Evolutionary conservation across 2,888 invertebrate species (phyloP), one percentile per base, ranked within the genome.

Genomic region (Bembecia ichneumoniformis): DNA sequence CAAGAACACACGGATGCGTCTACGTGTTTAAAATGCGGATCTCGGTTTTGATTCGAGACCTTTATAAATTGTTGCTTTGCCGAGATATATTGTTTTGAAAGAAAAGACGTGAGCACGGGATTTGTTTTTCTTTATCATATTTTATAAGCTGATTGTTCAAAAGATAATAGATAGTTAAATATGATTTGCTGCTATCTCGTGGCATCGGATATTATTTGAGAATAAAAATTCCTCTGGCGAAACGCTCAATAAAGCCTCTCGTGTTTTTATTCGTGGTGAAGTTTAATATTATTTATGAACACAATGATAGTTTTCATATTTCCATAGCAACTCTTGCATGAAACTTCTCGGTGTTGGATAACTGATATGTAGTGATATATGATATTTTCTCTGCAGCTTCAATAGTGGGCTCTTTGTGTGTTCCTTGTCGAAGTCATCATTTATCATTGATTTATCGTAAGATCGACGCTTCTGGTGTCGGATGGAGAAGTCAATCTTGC

Each of bases 391-490:
- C 58, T 49, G 55, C 53, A 56, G 59, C 60, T 58, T 55, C 62
- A 57, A 56, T 62, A 55, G 54, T 58, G 53, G 61, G 58, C 55
- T 57, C 61, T 65, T 64, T 54, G 60, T 63, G 60, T 68, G 66
- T 66, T 64, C 62, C 66, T 66, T 59, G 66, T 64, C 68, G 57
- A 64, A 63, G 60, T 66, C 60, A 74, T 74, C 71, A 81, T 81
- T 80, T 76, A 79, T 81, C 77, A 81, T 71, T 64, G 72, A 75
- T 71, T 73, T 76, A 80, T 78, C 75, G 61, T 54, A 55, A 59
- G 70, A 77, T 77, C 71, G 71, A 68, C 67, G 63, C 65, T 62
- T 60, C 66, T 62, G 62, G 57, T 60, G 67, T 60, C 58, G 60
- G 69, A 63, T 65, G 60, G 68, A 71, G 65, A 59, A 75, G 71